Conservation (phyloP, 2,113 vertebrate species). For the Zapus hudsonius region DNA sequence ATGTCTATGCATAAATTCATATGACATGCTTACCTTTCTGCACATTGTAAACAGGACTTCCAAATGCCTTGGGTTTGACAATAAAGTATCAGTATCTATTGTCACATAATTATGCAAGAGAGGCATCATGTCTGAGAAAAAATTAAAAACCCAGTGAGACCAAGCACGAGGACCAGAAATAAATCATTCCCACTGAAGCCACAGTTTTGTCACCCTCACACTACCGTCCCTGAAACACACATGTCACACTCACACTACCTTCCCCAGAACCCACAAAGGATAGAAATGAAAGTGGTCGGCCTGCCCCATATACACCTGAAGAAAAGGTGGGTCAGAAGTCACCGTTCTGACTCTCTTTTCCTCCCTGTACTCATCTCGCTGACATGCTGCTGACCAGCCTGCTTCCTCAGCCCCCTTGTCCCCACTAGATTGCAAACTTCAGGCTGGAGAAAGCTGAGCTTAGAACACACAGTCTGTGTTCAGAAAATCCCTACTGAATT, state of each 20-base stretch:
- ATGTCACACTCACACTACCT: neutral
- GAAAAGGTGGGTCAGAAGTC: neutral
- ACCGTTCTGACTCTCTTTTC: neutral
- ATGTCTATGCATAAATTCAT: neutral
- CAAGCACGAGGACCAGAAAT: neutral
- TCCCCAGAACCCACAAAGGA: neutral
- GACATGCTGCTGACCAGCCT: neutral
- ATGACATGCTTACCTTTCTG: conserved; percentile 91
- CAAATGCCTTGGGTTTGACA: conserved; percentile 95
- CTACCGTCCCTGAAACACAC: neutral
- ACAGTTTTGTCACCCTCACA: neutral
- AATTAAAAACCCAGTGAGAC: conserved; percentile 58
- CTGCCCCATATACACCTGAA: neutral
- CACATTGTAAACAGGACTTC: conserved; percentile 99
- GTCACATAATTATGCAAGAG: conserved; percentile 99
- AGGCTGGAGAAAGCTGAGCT: neutral
- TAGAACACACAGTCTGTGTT: neutral
- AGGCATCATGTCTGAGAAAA: conserved; percentile 97
- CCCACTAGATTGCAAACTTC: neutral
- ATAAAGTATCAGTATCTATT: conserved; percentile 94
- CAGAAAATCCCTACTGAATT: neutral
- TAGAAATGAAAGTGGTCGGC: neutral
- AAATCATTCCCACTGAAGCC: neutral
- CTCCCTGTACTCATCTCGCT: neutral
- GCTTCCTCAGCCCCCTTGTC: neutral